Conservation (phyloP, 1,140 invertebrate species). For the Hylaeus anthracinus region DNA sequence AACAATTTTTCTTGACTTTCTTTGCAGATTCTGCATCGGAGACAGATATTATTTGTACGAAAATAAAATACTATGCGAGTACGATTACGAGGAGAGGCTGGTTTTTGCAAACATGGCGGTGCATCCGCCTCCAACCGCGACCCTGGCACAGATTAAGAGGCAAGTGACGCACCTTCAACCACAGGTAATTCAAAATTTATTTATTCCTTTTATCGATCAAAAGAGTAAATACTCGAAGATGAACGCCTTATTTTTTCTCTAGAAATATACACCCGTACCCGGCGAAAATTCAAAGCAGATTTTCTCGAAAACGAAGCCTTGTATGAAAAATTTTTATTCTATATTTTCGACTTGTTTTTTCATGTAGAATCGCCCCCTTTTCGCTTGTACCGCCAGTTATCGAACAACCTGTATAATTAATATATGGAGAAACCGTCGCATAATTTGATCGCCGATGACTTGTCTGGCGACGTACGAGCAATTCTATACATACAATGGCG, state of each 20-base stretch:
- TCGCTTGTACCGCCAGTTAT: too few relatives aligned
- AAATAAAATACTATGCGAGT: conserved; percentile 96
- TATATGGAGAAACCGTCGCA: background rate
- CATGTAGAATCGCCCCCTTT: too few relatives aligned
- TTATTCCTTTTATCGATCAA: too few relatives aligned
- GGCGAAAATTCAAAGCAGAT: too few relatives aligned
- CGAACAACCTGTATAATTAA: too few relatives aligned
- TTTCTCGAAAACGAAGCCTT: too few relatives aligned
- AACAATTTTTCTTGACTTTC: background rate
- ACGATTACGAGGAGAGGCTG: conserved; percentile 95
- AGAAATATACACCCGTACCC: too few relatives aligned
- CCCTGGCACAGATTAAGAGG: conserved; percentile 91
- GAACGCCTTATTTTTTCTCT: too few relatives aligned
- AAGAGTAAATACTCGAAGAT: too few relatives aligned
- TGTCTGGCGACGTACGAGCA: background rate
- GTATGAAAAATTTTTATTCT: too few relatives aligned
- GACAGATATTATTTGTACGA: conserved; percentile 96
- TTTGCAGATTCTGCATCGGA: conserved; percentile 95
- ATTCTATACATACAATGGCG: background rate
- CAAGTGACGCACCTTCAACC: conserved; percentile 88
- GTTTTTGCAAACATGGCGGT: conserved; percentile 94
- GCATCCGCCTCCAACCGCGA: conserved; percentile 87
- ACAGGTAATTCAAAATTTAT: conserved; percentile 81
- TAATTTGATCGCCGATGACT: background rate
- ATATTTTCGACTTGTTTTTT: too few relatives aligned